phyloP scores from a whole-genome alignment of 2,888 invertebrate genomes.

The Yponomeuta sedellus region DNA sequence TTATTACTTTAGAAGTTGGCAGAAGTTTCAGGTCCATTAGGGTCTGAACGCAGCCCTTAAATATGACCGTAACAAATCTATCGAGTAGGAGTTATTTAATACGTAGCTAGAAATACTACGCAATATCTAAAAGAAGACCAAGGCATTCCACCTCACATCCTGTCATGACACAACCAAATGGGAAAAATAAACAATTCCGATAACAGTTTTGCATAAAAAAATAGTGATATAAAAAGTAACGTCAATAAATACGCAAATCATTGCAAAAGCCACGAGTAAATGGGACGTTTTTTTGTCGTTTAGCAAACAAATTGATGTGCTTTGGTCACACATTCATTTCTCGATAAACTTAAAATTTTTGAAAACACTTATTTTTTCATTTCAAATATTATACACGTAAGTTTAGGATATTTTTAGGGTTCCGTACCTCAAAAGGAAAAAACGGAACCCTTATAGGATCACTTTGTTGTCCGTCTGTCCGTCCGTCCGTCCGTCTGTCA shows the following conservation, averaged over 20 bases:
- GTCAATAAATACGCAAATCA: neutral
- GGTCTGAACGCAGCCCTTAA: no score
- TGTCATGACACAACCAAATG: neutral
- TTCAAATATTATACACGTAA: no score
- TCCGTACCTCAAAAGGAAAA: no score
- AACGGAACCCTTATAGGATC: no score
- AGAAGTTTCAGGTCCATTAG: no score
- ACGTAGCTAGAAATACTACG: neutral
- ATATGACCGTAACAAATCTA: no score
- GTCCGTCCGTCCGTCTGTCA: no score
- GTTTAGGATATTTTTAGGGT: no score
- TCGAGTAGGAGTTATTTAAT: no score
- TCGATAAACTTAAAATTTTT: neutral
- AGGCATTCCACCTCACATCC: neutral
- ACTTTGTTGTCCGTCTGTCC: no score
- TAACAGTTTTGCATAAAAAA: neutral
- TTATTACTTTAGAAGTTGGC: no score
- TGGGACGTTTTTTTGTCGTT: neutral
- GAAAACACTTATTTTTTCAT: neutral
- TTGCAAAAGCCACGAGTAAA: constrained; percentile 4
- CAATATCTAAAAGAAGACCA: neutral
- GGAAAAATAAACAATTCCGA: neutral
- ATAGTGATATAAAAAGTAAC: neutral
- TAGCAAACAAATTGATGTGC: neutral
- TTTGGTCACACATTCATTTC: neutral